A percentile compares a stretch with the other conserved stretches of the same genome.
phyloP scores from a whole-genome alignment of 2,888 invertebrate genomes.

The Drosophila neotestacea region DNA sequence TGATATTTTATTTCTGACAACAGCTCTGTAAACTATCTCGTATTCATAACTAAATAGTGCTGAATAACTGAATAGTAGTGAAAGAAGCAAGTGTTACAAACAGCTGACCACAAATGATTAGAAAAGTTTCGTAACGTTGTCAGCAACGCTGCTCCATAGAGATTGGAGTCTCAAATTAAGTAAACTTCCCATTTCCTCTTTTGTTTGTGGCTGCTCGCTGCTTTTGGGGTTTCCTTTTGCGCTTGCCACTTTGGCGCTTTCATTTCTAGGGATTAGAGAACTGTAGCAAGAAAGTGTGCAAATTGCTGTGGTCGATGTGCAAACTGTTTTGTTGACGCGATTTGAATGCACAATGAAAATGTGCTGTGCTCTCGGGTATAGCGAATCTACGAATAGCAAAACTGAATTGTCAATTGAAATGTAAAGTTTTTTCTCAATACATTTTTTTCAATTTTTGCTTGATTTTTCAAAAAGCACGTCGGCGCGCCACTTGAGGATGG shows the following conservation, averaged over 20 bases:
- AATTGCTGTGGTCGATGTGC: conserved; percentile 43
- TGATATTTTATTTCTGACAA: neutral
- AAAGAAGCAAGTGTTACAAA: conserved; percentile 22
- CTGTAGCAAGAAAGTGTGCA: conserved; percentile 32
- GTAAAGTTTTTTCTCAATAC: conserved; percentile 24
- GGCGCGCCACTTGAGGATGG: too few relatives aligned
- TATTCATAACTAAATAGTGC: neutral
- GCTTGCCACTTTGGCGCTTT: conserved; percentile 21
- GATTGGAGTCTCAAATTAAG: conserved; percentile 37
- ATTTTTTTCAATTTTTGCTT: conserved; percentile 6
- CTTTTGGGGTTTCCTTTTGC: conserved; percentile 24
- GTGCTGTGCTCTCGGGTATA: conserved; percentile 1
- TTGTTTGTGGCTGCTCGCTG: conserved; percentile 20
- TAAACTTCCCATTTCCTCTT: conserved; percentile 33
- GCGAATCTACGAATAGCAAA: neutral
- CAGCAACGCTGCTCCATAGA: conserved; percentile 38
- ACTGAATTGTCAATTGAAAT: conserved; percentile 17
- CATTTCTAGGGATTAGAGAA: conserved; percentile 34
- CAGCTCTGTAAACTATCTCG: neutral
- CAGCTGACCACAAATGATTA: conserved; percentile 53
- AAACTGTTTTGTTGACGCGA: conserved; percentile 31
- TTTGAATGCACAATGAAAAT: conserved; percentile 41
- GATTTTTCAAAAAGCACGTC: too few relatives aligned
- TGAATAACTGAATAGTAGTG: neutral
- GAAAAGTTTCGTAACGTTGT: conserved; percentile 45